Percentiles rank a stretch among this genome's conserved stretches.
phyloP scores from a whole-genome alignment of 1,140 invertebrate genomes.

The Catajapyx aquilonaris region DNA sequence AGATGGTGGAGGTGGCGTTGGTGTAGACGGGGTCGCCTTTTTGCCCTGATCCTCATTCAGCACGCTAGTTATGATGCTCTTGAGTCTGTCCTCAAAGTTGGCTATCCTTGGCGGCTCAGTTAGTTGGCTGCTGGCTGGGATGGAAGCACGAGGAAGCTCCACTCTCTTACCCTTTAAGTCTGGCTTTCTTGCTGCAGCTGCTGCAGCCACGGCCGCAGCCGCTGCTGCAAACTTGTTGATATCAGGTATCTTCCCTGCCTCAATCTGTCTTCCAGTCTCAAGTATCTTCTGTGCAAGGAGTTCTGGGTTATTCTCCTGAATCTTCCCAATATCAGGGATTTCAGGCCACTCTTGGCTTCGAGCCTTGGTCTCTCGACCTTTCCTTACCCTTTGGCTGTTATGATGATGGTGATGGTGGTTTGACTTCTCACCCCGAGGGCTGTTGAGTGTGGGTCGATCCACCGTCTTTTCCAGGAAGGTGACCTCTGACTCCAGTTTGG shows the following conservation, averaged over 20 bases:
- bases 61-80: slow-evolving; percentile 76
- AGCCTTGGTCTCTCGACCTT: slow-evolving; percentile 45
- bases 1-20: not conserved
- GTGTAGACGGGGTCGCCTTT: not conserved
- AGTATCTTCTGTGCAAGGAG: slow-evolving; percentile 70
- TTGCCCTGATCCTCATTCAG: slow-evolving; percentile 60
- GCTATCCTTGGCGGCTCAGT: slow-evolving; percentile 50
- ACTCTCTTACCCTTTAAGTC: slow-evolving; percentile 11
- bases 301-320: slow-evolving; percentile 77
- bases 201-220: slow-evolving; percentile 15
- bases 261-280: slow-evolving; percentile 66
- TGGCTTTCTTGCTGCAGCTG: slow-evolving; percentile 19
- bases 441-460: slow-evolving; percentile 30
- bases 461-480: slow-evolving; percentile 43
- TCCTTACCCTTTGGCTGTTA: slow-evolving; percentile 20
- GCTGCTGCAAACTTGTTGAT: slow-evolving; percentile 9
- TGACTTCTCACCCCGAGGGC: slow-evolving; percentile 3
- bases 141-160: not conserved
- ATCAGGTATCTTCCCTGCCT: slow-evolving; percentile 43
- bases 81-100: slow-evolving; percentile 76
- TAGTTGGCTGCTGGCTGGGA: not conserved
- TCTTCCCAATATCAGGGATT: slow-evolving; percentile 69
- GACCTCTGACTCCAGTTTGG: slow-evolving; percentile 50
- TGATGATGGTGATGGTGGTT: not conserved
- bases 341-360: slow-evolving; percentile 76